Percentiles rank a stretch among this genome's conserved stretches.
Evolutionary conservation across 1,140 invertebrate genomes (phyloP).

Genomic region (Pogonomyrmex californicus): DNA sequence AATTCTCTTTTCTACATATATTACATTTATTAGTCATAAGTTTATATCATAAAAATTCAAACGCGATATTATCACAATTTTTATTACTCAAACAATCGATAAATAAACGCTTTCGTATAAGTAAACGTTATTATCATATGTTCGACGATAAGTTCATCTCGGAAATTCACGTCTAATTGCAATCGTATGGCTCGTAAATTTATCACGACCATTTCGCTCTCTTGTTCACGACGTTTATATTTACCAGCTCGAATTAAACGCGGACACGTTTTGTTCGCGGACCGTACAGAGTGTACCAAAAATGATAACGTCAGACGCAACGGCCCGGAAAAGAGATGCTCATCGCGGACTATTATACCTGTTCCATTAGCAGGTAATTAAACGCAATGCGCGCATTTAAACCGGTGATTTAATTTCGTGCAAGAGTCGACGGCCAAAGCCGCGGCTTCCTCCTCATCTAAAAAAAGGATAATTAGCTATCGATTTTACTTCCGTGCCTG

Average conservation of each 20-base stretch:
- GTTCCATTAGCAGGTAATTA: conserved; percentile 49
- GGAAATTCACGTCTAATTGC: not conserved
- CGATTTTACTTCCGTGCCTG: conserved; percentile 31
- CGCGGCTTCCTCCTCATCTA: conserved; percentile 10
- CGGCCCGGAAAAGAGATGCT: not conserved
- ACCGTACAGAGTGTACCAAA: not conserved
- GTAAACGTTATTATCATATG: not conserved
- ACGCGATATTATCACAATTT: not conserved
- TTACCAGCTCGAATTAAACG: conserved; percentile 20
- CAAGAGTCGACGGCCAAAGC: not conserved
- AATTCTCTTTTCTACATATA: not conserved
- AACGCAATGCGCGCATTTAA: conserved; percentile 41
- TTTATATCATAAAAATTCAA: not conserved
- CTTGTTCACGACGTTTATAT: conserved; percentile 17
- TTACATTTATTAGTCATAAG: not conserved
- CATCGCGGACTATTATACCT: conserved; percentile 35
- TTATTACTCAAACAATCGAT: not conserved
- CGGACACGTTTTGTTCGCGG: not conserved
- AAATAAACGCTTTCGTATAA: not conserved
- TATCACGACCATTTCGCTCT: conserved; percentile 7
- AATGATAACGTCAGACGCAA: conserved; percentile 22
- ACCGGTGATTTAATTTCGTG: conserved; percentile 37
- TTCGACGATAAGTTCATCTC: not conserved
- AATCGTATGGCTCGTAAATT: conserved; percentile 26
- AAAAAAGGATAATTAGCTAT: conserved; percentile 49